Conservation (phyloP, 2,113 vertebrate genomes). For the Boleophthalmus pectinirostris region DNA sequence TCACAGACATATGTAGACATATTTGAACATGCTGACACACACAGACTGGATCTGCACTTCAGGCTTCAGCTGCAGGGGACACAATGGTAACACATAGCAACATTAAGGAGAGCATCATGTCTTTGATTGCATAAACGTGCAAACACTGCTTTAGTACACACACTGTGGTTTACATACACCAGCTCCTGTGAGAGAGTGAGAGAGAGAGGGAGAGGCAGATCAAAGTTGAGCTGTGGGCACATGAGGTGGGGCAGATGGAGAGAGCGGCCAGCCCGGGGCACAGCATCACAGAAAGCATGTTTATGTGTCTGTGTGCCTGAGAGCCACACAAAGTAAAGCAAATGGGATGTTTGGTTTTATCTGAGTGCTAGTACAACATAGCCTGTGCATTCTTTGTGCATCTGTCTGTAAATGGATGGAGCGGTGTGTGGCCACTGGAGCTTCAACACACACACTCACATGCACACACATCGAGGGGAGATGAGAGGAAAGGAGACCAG, state of each 20-base stretch:
- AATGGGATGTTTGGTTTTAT: conserved; percentile 58
- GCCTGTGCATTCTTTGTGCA: conserved; percentile 9
- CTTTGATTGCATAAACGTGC: conserved; percentile 71
- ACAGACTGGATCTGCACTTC: conserved; percentile 42
- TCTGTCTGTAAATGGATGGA: conserved; percentile 7
- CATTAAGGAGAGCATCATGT: conserved; percentile 52
- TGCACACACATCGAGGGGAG: conserved; percentile 44
- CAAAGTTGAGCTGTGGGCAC: conserved; percentile 75
- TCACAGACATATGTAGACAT: conserved; percentile 24
- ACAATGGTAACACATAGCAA: conserved; percentile 51
- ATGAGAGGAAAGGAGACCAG: conserved; percentile 51
- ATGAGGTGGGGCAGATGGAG: conserved; percentile 72
- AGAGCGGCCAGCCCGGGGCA: conserved; percentile 70
- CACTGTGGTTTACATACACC: conserved; percentile 44
- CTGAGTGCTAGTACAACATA: conserved; percentile 43
- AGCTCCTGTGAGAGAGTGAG: conserved; percentile 48
- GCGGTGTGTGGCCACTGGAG: conserved; percentile 25
- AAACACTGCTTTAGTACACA: conserved; percentile 49
- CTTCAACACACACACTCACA: conserved; percentile 14
- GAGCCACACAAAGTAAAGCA: conserved; percentile 41
- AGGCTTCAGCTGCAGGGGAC: conserved; percentile 70
- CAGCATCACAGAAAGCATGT: conserved; percentile 62
- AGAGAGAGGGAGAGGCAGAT: conserved; percentile 54
- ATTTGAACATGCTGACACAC: conserved; percentile 14
- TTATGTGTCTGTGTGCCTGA: conserved; percentile 41